Evolutionary conservation across 53 echinoderm and acorn worm genomes (phyloP), one percentile per base, ranked within the genome.

Genomic region (Crossaster papposus): DNA sequence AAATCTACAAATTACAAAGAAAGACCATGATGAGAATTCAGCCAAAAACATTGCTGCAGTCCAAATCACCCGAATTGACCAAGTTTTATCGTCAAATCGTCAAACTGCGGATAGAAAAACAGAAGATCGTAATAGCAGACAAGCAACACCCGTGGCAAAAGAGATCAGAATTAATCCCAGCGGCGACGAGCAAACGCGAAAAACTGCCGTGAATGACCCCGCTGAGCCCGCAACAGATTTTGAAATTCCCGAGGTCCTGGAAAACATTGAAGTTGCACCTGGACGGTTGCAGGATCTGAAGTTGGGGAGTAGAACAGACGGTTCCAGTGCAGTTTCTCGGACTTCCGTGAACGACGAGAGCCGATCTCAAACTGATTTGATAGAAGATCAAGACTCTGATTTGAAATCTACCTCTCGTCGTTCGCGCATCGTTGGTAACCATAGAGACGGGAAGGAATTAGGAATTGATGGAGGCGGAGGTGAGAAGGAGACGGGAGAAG

Each of bases 281-380:
- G 26, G 8, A 31, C 14, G 38, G 64, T 36, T 30, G 23, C 83
- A 83, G 36, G 31, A 38, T 29, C 26, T 37, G 54, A 29, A 14
- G 26, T 23, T n/a, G 31, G 83, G 38, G 14, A 65, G 32, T 28
- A 68, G 65, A 10, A 50, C 35, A 34, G 83, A 38, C 44, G 24
- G 13, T 38, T 4, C 36, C 2, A 6, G 24, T 65, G 38, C 26
- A 0, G 83, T 1, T 58, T 22, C 34, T 20, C 62, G 0, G 29
- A 82, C 9, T 38, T 34, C 24, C 17, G 23, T 50, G 36, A 36
- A 82, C 65, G 4, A 64, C 3, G 50, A 31, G 38, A 55, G 68
- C 24, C 30, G 54, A 81, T 64, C 36, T 24, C 4, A 71, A 81
- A 81, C 81, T 33, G 83, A 36, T 70, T 6, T 23, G n/a, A n/a